Evolutionary conservation across 1,140 invertebrate species (phyloP).

Genomic region (Drosophila arawakana): DNA sequence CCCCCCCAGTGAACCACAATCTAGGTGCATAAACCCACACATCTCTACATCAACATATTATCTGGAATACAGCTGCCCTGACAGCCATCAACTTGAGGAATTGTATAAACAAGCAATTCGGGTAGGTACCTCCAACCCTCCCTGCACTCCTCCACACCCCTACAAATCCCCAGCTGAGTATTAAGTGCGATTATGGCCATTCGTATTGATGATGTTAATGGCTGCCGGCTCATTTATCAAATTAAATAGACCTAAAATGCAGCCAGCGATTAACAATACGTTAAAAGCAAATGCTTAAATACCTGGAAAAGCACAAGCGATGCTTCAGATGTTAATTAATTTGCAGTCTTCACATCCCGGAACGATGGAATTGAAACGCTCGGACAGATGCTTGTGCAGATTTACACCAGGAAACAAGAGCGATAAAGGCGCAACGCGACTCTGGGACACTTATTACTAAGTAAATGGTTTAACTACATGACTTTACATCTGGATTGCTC

Average conservation of each 20-base stretch:
- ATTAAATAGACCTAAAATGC: slow-evolving; percentile 42
- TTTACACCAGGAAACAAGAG: not conserved
- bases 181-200: slow-evolving; percentile 49
- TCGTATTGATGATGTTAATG: slow-evolving; percentile 47
- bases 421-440: not conserved
- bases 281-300: slow-evolving; percentile 11
- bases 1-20: not conserved
- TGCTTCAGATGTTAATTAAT: slow-evolving; percentile 34
- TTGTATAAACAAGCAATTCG: slow-evolving; percentile 43
- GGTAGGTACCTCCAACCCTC: not conserved
- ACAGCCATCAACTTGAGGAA: slow-evolving; percentile 44
- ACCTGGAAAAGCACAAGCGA: slow-evolving; percentile 11
- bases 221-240: slow-evolving; percentile 45
- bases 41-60: not conserved
- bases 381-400: not conserved
- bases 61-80: slow-evolving; percentile 29
- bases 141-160: not conserved
- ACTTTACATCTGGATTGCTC: too few species aligned
- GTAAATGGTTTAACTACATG: too few species aligned
- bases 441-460: too few species aligned
- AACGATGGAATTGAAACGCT: slow-evolving; percentile 7
- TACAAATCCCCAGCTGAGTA: slow-evolving; percentile 16
- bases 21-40: slow-evolving; percentile 10
- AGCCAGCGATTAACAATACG: slow-evolving; percentile 25
- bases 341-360: not conserved